Evolutionary conservation across 2,888 invertebrate genomes (phyloP), one percentile per base, ranked within the genome.

Genomic region (Dendrolimus houi): DNA sequence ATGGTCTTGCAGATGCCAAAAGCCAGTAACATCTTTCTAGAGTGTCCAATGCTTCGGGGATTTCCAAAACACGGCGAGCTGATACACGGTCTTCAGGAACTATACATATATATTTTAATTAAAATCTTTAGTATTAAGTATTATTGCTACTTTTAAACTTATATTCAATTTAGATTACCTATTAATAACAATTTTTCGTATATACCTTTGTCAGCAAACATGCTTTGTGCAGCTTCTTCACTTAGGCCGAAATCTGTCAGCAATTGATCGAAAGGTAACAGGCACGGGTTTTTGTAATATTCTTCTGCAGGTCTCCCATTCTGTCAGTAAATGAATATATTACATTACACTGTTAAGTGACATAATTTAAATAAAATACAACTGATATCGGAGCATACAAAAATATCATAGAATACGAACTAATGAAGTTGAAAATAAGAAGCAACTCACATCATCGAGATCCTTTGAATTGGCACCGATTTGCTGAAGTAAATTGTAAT

Each of bases 381-480:
- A 29, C 0, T 29, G 29, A 29, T 29, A 29, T 29, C 29, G 29
- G 29, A 29, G 29, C 29, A 29, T 29, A 29, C 6, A 29, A 29
- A 29, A 29, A 6, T 29, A 29, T 29, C 6, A 29, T 29, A 29
- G 29, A 29, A 29, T 29, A 6, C 29, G 29, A 29, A 29, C 29
- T 29, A 29, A 29, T 29, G 29, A 6, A 29, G 29, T 29, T 29
- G 29, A 29, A 29, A 6, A 29, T 29, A 29, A 29, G 29, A 29
- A 29, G 0, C 29, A 12, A 8, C 93, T 92, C 88, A 97, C 97
- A 80, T 96, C 96, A 84, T 98, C 98, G 65, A 94, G 91, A 57
- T 94, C 91, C 72, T 95, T 94, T 2, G 95, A 93, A 85, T 98
- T 96, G 52, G 96, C 96, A 56, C 98, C 98, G 59, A 97, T 92